Percentiles rank a stretch among this genome's conserved stretches.
These are phyloP conservation scores for Grus americana DNA, from an alignment of 2,113 vertebrate genomes.

Conservation along the genomic window DNA sequence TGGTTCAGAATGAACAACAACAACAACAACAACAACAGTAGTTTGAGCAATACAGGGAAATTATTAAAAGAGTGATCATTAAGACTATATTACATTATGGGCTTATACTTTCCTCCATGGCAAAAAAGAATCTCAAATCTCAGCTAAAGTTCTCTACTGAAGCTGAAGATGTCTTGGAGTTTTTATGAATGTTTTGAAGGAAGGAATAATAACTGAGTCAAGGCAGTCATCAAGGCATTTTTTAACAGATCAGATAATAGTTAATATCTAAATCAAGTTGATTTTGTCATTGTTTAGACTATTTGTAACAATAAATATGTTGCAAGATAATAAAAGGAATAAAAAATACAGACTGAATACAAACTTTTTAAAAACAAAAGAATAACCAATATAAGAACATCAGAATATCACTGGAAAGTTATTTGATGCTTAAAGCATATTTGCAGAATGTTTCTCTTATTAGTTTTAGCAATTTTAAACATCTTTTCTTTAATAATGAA, in stretches of 20 bases:
- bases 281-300: neutral
- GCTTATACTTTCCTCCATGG: neutral
- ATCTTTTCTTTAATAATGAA: neutral
- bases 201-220: neutral
- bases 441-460: neutral
- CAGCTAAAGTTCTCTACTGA: neutral
- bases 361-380: neutral
- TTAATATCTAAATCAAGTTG: neutral
- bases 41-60: neutral
- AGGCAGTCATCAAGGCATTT: neutral
- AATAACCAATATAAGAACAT: neutral
- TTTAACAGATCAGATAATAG: neutral
- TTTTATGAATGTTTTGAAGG: neutral
- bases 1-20: neutral
- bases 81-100: neutral
- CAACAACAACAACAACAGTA: neutral
- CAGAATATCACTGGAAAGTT: neutral
- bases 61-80: neutral
- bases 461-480: neutral
- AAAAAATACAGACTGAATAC: neutral
- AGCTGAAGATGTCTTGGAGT: neutral
- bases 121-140: neutral
- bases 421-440: neutral
- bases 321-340: neutral
- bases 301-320: neutral